Evolutionary conservation across 1,140 invertebrate genomes (phyloP).

Genomic region (Papilio machaon): DNA sequence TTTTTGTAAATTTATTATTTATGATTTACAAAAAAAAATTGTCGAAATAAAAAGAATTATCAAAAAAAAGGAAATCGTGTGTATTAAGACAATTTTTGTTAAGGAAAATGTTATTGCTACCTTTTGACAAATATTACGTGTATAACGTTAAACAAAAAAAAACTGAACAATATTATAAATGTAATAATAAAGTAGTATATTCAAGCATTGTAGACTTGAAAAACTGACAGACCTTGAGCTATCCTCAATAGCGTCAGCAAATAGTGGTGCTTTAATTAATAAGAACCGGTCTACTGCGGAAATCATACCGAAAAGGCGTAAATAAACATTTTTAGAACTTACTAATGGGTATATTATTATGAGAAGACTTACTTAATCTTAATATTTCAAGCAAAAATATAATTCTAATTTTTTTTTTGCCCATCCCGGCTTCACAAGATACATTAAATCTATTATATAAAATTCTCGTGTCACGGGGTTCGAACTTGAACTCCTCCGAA

Average conservation of each 20-base stretch:
- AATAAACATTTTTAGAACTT: background rate
- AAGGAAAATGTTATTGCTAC: no score
- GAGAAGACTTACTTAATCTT: background rate
- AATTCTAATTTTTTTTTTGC: background rate
- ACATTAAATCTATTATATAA: no score
- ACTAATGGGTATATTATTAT: background rate
- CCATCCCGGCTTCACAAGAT: no score
- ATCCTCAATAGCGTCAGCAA: background rate
- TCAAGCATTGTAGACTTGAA: background rate
- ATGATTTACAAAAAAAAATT: no score
- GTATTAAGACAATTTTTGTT: no score
- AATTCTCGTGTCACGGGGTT: no score
- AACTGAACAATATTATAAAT: background rate
- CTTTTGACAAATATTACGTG: background rate
- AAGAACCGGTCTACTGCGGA: background rate
- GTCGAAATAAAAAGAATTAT: no score
- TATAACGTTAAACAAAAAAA: background rate
- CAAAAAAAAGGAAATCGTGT: no score
- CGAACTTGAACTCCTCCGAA: no score
- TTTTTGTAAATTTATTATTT: no score
- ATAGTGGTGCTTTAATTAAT: background rate
- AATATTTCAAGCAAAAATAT: background rate
- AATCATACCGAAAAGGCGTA: background rate
- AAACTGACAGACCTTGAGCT: background rate
- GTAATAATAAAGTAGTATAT: background rate